Evolutionary conservation across 1,140 invertebrate genomes (phyloP).

Genomic region (Gyrodactylus bullatarudis): DNA sequence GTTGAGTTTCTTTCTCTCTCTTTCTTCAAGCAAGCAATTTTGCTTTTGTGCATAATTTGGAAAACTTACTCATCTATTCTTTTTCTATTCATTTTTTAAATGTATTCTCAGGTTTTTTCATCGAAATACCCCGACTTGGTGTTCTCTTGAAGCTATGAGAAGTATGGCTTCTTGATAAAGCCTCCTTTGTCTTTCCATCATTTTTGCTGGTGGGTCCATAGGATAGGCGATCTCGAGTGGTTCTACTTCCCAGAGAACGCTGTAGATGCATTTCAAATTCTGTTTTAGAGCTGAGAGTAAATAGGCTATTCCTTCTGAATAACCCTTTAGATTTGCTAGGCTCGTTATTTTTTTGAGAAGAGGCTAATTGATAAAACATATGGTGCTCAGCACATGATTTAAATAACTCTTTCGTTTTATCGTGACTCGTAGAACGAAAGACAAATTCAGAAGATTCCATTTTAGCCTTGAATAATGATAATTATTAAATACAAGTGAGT

Average conservation of each 20-base stretch:
- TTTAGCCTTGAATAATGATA: too few relatives aligned
- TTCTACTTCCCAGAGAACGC: not conserved
- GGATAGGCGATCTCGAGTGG: not conserved
- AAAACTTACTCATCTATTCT: too few relatives aligned
- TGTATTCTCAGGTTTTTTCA: not conserved
- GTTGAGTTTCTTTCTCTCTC: too few relatives aligned
- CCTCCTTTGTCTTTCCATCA: not conserved
- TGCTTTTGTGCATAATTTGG: too few relatives aligned
- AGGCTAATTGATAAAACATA: not conserved
- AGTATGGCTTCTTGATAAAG: not conserved
- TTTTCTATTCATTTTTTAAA: too few relatives aligned
- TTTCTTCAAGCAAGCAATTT: too few relatives aligned
- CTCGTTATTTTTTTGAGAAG: not conserved
- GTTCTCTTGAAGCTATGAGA: not conserved
- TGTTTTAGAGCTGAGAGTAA: not conserved
- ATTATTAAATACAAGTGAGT: too few relatives aligned
- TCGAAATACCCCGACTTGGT: not conserved
- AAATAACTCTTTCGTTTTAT: not conserved
- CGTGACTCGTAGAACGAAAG: not conserved
- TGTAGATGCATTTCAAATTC: not conserved
- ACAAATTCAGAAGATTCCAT: not conserved
- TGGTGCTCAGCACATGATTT: not conserved
- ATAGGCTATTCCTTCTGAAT: not conserved
- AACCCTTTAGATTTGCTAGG: not conserved
- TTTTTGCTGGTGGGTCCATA: not conserved